A percentile compares a stretch with the other conserved stretches of the same genome.
phyloP scores from a whole-genome alignment of 2,888 invertebrate species.

The Coleophora flavipennella region DNA sequence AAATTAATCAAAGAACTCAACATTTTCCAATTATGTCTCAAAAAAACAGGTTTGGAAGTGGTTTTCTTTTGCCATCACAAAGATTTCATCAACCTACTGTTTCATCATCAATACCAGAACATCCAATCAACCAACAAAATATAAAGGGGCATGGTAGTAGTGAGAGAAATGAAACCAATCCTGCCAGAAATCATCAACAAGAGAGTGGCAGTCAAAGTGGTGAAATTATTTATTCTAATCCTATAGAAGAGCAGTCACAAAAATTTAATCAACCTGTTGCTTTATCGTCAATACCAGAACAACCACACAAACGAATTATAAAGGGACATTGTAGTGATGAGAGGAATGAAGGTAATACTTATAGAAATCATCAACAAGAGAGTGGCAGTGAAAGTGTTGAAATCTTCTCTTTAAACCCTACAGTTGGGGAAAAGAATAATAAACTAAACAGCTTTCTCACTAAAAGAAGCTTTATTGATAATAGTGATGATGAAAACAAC shows the following conservation, averaged over 20 bases:
- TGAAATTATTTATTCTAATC: too few relatives aligned
- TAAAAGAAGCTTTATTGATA: constrained; percentile 19
- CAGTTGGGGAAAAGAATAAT: constrained; percentile 16
- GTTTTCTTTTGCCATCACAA: constrained; percentile 40
- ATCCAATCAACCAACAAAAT: constrained; percentile 8
- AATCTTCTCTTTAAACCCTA: constrained; percentile 25
- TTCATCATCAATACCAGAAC: constrained; percentile 11
- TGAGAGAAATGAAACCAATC: neutral
- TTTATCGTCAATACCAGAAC: too few relatives aligned
- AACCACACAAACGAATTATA: too few relatives aligned
- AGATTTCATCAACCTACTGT: constrained; percentile 30
- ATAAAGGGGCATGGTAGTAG: neutral
- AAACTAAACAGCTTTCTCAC: constrained; percentile 4
- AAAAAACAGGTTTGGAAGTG: constrained; percentile 41
- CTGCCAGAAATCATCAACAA: too few relatives aligned
- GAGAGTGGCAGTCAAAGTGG: constrained; percentile 28
- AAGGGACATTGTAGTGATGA: too few relatives aligned
- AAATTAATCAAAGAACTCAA: constrained; percentile 13
- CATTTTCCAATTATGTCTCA: constrained; percentile 17
- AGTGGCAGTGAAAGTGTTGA: too few relatives aligned
- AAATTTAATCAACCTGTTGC: too few relatives aligned
- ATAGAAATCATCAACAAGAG: too few relatives aligned
- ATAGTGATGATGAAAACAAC: constrained; percentile 18
- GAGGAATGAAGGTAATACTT: too few relatives aligned
- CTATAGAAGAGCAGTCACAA: too few relatives aligned